Evolutionary conservation across 2,113 vertebrate genomes (phyloP).

Genomic region (human (Homo sapiens)): DNA sequence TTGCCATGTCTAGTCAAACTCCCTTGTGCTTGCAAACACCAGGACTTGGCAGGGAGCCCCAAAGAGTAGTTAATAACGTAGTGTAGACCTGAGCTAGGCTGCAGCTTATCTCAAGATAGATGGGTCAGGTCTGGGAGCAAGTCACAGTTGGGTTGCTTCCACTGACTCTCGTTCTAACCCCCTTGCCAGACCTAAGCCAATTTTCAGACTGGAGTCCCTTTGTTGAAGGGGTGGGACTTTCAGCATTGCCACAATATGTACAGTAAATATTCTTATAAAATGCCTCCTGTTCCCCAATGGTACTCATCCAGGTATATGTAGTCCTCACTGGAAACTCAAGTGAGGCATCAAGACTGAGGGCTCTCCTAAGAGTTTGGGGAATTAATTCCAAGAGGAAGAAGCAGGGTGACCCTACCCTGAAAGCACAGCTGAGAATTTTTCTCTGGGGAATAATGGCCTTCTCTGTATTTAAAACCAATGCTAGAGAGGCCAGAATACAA

Average conservation of each 20-base stretch:
- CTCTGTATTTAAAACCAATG: not conserved
- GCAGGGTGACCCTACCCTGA: not conserved
- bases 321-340: not conserved
- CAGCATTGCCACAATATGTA: no score
- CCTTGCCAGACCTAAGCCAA: not conserved
- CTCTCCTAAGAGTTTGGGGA: not conserved
- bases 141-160: not conserved
- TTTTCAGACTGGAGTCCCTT: no score
- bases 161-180: not conserved
- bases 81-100: not conserved
- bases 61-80: not conserved
- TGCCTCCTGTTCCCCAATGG: not conserved
- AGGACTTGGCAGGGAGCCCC: not conserved
- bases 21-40: not conserved
- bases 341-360: not conserved
- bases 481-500: not conserved
- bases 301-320: not conserved
- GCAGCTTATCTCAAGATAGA: not conserved
- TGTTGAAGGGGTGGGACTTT: no score
- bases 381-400: not conserved
- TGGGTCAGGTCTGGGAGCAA: not conserved
- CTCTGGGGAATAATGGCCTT: not conserved
- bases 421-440: not conserved
- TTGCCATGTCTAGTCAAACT: not conserved
- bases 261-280: no score